phyloP scores from a whole-genome alignment of 1,140 invertebrate species.

The Eriosoma lanigerum region DNA sequence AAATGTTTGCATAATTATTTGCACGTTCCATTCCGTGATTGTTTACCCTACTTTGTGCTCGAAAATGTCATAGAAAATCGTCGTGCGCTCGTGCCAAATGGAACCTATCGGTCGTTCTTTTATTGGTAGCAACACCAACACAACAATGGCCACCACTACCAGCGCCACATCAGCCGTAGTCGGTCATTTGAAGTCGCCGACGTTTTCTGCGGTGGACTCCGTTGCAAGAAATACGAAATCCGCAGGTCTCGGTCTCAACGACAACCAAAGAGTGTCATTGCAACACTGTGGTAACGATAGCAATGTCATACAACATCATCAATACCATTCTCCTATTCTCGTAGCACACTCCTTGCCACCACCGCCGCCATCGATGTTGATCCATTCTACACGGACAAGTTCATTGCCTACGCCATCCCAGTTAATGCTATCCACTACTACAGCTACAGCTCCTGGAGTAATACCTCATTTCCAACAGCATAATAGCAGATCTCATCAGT shows the following conservation, averaged over 20 bases:
- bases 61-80: background rate
- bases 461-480: constrained; percentile 16
- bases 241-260: background rate
- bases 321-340: background rate
- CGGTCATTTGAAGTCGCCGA: background rate
- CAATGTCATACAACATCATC: constrained; percentile 20
- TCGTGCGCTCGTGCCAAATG: background rate
- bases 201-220: background rate
- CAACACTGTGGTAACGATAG: background rate
- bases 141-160: background rate
- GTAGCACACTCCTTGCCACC: too few relatives aligned
- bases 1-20: too few relatives aligned
- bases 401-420: background rate
- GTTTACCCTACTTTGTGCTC: too few relatives aligned
- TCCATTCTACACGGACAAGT: background rate
- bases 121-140: background rate
- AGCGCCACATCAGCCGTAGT: background rate
- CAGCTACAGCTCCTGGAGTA: background rate
- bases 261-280: background rate
- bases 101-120: background rate
- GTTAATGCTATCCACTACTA: background rate
- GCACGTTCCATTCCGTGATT: too few relatives aligned
- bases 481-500: background rate
- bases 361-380: background rate
- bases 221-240: background rate